These are phyloP conservation scores for Microcebus tavaratra DNA, from an alignment of 2,113 vertebrate species.

Conservation along the genomic window DNA sequence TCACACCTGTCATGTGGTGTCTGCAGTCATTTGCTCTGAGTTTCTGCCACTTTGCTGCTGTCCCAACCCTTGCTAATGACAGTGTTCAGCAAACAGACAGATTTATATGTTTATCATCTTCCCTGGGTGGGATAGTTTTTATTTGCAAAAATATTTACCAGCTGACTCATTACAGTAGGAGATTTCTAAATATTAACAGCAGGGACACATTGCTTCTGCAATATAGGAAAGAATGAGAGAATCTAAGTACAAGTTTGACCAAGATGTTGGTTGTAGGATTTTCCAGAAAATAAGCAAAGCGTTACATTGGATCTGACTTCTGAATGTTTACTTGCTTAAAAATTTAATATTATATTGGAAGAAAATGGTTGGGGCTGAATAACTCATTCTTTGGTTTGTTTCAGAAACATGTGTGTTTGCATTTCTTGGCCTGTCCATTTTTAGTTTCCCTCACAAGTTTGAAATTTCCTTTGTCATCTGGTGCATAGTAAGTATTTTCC, in stretches of 20 bases:
- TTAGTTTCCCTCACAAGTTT: conserved; percentile 99
- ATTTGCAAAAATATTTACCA: background rate
- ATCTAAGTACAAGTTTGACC: background rate
- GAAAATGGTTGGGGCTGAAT: conserved; percentile 44
- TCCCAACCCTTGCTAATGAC: background rate
- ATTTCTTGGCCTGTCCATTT: conserved; percentile 98
- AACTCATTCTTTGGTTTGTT: conserved; percentile 79
- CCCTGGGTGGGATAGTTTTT: background rate
- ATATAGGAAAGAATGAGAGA: background rate
- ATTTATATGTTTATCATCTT: background rate
- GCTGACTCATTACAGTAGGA: background rate
- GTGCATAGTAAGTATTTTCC: conserved; percentile 95
- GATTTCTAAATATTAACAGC: background rate
- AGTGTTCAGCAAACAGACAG: background rate
- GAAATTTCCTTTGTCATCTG: conserved; percentile 99
- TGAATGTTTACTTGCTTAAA: conserved; percentile 7
- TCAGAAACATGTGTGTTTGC: conserved; percentile 99
- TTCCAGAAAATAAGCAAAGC: background rate
- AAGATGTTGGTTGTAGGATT: background rate
- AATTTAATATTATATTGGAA: background rate
- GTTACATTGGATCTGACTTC: background rate
- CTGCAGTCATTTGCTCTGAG: background rate
- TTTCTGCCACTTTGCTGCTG: background rate
- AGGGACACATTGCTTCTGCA: background rate
- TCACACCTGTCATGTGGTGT: background rate